phyloP scores from a whole-genome alignment of 2,113 vertebrate species.

The Periophthalmus modestus region DNA sequence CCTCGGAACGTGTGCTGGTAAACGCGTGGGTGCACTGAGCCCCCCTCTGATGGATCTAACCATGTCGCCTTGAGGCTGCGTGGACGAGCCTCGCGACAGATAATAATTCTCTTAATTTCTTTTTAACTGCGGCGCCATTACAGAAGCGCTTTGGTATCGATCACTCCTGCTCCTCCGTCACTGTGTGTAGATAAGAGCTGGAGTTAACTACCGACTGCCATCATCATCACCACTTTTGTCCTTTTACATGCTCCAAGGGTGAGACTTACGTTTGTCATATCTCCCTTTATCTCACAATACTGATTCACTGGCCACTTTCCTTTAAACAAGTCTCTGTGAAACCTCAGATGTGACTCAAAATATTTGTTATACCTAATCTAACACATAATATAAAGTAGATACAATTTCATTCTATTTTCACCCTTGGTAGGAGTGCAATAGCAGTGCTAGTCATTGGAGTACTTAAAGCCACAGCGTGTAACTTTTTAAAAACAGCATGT shows the following conservation, averaged over 20 bases:
- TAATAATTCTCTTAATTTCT: slow-evolving; percentile 81
- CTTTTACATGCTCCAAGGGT: slow-evolving; percentile 9
- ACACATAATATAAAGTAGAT: neutral
- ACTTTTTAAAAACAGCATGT: too few relatives aligned
- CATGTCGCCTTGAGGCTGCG: slow-evolving; percentile 47
- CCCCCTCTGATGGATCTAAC: slow-evolving; percentile 47
- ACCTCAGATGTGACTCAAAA: neutral
- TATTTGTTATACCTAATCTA: neutral
- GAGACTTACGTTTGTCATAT: slow-evolving; percentile 9
- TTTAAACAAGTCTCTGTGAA: neutral
- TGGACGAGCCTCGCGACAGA: slow-evolving; percentile 47
- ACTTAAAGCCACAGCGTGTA: too few relatives aligned
- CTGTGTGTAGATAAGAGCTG: slow-evolving; percentile 32
- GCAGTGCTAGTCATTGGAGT: neutral
- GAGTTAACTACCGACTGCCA: slow-evolving; percentile 35
- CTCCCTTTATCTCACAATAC: slow-evolving; percentile 4
- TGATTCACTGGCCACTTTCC: neutral
- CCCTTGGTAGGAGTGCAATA: too few relatives aligned
- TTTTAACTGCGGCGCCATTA: slow-evolving; percentile 78
- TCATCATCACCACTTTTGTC: slow-evolving; percentile 25
- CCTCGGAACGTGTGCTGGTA: slow-evolving; percentile 13
- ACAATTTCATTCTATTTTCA: neutral
- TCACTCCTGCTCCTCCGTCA: slow-evolving; percentile 50
- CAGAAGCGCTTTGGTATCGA: slow-evolving; percentile 65
- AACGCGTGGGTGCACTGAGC: slow-evolving; percentile 12